Percentiles rank a stretch among this genome's conserved stretches.
Evolutionary conservation across 2,113 vertebrate genomes (phyloP).

Genomic region (Mesembrinibis cayennensis): DNA sequence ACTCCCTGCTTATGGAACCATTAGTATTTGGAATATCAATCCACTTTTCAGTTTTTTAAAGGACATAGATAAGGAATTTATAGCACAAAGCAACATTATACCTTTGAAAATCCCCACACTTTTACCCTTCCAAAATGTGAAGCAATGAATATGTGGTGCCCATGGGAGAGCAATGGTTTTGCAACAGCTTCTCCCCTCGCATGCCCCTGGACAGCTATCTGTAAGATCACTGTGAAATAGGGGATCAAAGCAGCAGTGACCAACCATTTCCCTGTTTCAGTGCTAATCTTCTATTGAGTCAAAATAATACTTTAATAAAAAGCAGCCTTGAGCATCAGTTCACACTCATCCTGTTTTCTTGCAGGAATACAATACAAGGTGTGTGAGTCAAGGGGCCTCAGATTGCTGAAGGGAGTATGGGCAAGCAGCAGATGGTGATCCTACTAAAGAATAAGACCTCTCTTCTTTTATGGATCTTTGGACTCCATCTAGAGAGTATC

Average conservation of each 20-base stretch:
- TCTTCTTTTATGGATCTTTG: background rate
- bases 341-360: background rate
- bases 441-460: background rate
- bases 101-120: background rate
- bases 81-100: background rate
- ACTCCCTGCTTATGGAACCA: background rate
- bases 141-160: background rate
- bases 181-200: background rate
- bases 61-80: background rate
- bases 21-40: background rate
- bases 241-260: background rate
- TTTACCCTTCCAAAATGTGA: background rate
- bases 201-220: background rate
- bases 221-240: background rate
- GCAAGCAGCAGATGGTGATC: background rate
- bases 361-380: background rate
- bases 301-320: background rate
- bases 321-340: background rate
- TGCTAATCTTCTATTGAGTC: background rate
- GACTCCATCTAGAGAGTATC: background rate
- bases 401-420: background rate
- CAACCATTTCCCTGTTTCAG: background rate
- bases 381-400: background rate
- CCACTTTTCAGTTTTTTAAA: background rate
- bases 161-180: background rate